phyloP scores from a whole-genome alignment of 2,888 invertebrate species.

The Tachina lurida region DNA sequence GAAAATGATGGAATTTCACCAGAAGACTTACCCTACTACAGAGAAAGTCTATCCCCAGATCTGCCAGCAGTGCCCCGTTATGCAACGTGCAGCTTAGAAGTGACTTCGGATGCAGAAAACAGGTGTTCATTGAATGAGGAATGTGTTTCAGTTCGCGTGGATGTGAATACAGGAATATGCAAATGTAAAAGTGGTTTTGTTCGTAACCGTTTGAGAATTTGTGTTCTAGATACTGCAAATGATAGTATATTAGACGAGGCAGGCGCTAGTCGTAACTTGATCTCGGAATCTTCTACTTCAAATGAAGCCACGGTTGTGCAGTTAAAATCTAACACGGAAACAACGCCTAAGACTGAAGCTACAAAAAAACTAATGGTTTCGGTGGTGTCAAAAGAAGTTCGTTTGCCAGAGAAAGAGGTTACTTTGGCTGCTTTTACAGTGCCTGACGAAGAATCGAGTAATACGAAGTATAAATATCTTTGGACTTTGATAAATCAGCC shows the following conservation, averaged over 20 bases:
- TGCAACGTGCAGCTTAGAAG: constrained; percentile 86
- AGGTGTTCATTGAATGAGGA: constrained; percentile 88
- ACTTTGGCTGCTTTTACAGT: constrained; percentile 92
- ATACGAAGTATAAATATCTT: constrained; percentile 91
- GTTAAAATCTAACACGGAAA: constrained; percentile 50
- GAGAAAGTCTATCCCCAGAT: constrained; percentile 47
- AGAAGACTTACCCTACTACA: constrained; percentile 80
- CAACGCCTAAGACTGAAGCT: constrained; percentile 80
- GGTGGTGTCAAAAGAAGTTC: constrained; percentile 90
- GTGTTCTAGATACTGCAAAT: constrained; percentile 78
- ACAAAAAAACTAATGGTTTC: constrained; percentile 89
- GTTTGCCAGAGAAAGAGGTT: constrained; percentile 92
- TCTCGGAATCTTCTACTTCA: constrained; percentile 66
- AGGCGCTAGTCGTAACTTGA: constrained; percentile 72
- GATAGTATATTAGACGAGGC: constrained; percentile 75
- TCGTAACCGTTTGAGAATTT: constrained; percentile 83
- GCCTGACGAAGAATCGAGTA: constrained; percentile 88
- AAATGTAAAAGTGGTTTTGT: constrained; percentile 87
- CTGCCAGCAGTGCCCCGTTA: constrained; percentile 79
- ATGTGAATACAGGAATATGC: constrained; percentile 88
- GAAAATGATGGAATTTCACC: constrained; percentile 82
- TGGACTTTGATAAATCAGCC: constrained; percentile 95
- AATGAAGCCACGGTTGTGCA: constrained; percentile 57
- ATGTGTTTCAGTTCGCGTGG: constrained; percentile 85
- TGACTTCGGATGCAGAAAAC: constrained; percentile 70